phyloP scores from a whole-genome alignment of 2,797 vertebrate species.

The Danio albolineatus region DNA sequence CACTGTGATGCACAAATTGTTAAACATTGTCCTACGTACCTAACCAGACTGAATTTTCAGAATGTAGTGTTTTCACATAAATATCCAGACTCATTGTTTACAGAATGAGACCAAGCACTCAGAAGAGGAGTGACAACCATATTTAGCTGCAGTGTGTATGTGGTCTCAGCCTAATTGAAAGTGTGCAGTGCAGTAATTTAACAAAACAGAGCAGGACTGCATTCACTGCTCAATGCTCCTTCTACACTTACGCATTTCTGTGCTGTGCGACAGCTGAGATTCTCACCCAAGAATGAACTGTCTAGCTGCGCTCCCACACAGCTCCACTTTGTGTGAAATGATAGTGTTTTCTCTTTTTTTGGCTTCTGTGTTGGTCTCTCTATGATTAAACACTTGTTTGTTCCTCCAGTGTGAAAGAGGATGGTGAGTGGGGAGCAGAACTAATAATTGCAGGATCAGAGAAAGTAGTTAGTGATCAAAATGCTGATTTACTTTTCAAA shows the following conservation, averaged over 20 bases:
- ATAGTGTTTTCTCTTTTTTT: conserved; percentile 35
- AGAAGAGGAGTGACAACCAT: background rate
- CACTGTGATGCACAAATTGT: background rate
- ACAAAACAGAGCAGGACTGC: background rate
- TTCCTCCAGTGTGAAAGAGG: conserved; percentile 23
- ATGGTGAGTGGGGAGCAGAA: background rate
- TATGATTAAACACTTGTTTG: conserved; percentile 42
- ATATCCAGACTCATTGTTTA: conserved; percentile 1
- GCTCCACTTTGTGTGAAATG: conserved; percentile 30
- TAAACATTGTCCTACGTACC: background rate
- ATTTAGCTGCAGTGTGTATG: conserved; percentile 14
- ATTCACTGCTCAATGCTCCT: conserved; percentile 17
- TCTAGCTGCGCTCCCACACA: conserved; percentile 34
- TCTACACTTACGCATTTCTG: conserved; percentile 34
- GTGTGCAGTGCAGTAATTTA: conserved; percentile 11
- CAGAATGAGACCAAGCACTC: background rate
- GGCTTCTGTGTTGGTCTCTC: conserved; percentile 13
- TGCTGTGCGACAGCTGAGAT: conserved; percentile 33
- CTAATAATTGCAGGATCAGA: conserved; percentile 30
- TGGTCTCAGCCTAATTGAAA: conserved; percentile 11
- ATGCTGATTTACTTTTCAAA: conserved; percentile 10
- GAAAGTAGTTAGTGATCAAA: conserved; percentile 13
- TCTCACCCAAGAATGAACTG: conserved; percentile 38
- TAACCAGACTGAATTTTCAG: background rate
- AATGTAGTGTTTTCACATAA: background rate